These are phyloP conservation scores for Oeneis ivallda DNA, from an alignment of 2,888 invertebrate species.

Conservation along the genomic window DNA sequence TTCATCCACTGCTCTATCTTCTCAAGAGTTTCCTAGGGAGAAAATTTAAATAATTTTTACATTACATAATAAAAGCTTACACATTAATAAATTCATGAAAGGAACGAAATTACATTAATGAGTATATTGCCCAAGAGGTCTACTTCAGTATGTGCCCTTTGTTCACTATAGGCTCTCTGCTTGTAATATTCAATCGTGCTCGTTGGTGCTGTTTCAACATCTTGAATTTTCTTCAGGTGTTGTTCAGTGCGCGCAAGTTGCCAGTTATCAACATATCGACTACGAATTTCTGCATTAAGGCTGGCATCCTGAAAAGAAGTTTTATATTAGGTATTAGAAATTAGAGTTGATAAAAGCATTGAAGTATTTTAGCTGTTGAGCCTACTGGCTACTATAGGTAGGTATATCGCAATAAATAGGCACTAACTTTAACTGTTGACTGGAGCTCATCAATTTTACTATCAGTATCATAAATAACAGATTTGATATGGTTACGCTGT, in stretches of 20 bases:
- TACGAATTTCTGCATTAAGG: constrained; percentile 50
- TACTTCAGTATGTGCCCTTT: constrained; percentile 64
- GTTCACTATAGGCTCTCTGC: constrained; percentile 55
- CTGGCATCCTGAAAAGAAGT: constrained; percentile 49
- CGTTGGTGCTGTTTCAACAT: constrained; percentile 47
- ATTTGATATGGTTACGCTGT: constrained; percentile 59
- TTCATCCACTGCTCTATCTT: constrained; percentile 66
- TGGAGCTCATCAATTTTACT: constrained; percentile 51
- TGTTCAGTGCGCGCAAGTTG: constrained; percentile 64
- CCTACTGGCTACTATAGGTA: background rate
- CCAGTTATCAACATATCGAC: constrained; percentile 62
- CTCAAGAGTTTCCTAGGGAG: constrained; percentile 55
- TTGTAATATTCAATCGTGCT: constrained; percentile 55
- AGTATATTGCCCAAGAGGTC: constrained; percentile 56
- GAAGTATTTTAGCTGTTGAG: no score
- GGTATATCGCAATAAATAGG: background rate
- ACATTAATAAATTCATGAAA: no score
- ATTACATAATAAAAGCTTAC: no score
- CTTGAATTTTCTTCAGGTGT: constrained; percentile 48
- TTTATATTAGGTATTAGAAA: background rate
- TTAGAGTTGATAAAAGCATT: background rate
- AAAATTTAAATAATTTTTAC: background rate
- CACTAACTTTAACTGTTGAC: constrained; percentile 57
- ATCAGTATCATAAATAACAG: constrained; percentile 59
- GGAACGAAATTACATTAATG: constrained; percentile 52